Evolutionary conservation across 2,888 invertebrate genomes (phyloP).

Genomic region (Rotaria magnacalcarata): DNA sequence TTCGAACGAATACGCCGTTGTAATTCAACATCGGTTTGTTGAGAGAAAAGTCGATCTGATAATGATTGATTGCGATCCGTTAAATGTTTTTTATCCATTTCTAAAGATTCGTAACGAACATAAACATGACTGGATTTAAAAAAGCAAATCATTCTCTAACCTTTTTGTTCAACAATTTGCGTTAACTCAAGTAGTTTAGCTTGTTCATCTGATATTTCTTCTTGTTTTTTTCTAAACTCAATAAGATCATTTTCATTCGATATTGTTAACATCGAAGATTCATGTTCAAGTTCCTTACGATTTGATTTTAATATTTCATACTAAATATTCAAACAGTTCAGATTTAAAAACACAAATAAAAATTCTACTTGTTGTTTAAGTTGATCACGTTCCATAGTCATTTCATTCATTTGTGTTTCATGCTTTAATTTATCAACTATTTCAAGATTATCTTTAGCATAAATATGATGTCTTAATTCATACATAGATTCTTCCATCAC

Average conservation of each 20-base stretch:
- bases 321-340: not conserved
- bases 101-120: not conserved
- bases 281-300: not conserved
- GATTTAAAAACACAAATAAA: not conserved
- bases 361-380: conserved; percentile 16
- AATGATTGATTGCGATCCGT: conserved; percentile 13
- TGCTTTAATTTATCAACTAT: not conserved
- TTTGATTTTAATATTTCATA: not conserved
- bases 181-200: conserved; percentile 1
- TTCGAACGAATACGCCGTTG: not conserved
- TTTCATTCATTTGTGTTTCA: not conserved
- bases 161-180: conserved; percentile 19
- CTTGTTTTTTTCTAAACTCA: not conserved
- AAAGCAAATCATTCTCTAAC: not conserved
- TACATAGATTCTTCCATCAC: conserved; percentile 4
- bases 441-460: conserved; percentile 2
- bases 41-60: not conserved
- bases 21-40: not conserved
- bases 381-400: not conserved
- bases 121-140: not conserved
- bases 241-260: not conserved
- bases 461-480: conserved; percentile 18
- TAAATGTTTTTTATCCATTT: conserved; percentile 16
- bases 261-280: not conserved
- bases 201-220: conserved; percentile 1